These are phyloP conservation scores for Salvelinus alpinus DNA, from an alignment of 2,113 vertebrate genomes.

Conservation along the genomic window DNA sequence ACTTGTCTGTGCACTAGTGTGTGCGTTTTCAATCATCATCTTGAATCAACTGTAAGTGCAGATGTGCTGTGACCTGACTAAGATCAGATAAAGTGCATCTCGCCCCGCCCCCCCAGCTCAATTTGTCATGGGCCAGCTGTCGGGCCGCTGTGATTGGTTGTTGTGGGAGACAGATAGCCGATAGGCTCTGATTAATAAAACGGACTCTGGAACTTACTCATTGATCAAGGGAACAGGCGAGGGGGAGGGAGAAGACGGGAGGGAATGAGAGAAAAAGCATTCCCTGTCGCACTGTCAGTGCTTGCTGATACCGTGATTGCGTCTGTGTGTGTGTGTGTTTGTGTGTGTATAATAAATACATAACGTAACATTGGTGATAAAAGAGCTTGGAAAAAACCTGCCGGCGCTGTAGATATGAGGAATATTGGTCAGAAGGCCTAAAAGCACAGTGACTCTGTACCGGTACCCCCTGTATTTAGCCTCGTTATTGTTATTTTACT, in stretches of 20 bases:
- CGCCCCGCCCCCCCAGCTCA: conserved; percentile 51
- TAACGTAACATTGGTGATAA: conserved; percentile 25
- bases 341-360: neutral
- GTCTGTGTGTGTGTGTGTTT: conserved; percentile 6
- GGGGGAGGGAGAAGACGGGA: conserved; percentile 24
- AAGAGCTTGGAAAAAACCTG: neutral
- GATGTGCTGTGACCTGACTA: conserved; percentile 66
- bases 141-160: conserved; percentile 76
- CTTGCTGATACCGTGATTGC: conserved; percentile 65
- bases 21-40: conserved; percentile 43
- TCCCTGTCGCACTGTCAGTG: conserved; percentile 62
- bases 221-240: conserved; percentile 78
- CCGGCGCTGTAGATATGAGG: no score
- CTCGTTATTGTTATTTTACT: no score
- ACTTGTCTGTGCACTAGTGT: conserved; percentile 8
- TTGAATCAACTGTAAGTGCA: conserved; percentile 59
- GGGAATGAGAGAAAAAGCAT: conserved; percentile 62
- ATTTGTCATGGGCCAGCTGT: conserved; percentile 81
- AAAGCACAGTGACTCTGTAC: no score
- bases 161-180: conserved; percentile 77
- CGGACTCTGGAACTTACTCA: conserved; percentile 78
- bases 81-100: conserved; percentile 67
- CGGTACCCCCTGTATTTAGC: no score
- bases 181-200: conserved; percentile 81
- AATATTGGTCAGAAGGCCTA: no score